Evolutionary conservation across 2,888 invertebrate genomes (phyloP).

Genomic region (Nomada goodeniana): DNA sequence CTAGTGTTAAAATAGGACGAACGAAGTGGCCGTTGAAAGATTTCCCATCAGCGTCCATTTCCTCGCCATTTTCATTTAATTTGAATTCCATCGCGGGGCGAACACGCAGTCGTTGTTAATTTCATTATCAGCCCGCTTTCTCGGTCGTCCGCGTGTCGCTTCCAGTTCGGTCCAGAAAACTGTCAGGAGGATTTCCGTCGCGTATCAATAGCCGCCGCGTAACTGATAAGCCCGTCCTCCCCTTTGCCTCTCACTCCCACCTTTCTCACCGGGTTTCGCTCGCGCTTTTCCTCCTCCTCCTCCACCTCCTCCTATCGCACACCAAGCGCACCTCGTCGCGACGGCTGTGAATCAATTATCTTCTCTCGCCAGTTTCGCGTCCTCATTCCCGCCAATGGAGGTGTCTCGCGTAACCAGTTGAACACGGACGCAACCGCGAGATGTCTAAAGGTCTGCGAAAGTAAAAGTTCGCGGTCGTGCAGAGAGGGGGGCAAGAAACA

Average conservation of each 20-base stretch:
- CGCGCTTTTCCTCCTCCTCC: background rate
- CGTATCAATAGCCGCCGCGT: constrained; percentile 49
- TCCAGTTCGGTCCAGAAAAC: constrained; percentile 45
- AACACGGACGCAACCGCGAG: background rate
- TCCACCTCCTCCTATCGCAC: constrained; percentile 26
- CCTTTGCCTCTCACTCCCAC: background rate
- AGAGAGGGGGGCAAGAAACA: background rate
- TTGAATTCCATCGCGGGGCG: constrained; percentile 4
- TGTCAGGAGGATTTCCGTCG: constrained; percentile 55
- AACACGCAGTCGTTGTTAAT: background rate
- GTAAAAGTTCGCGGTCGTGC: background rate
- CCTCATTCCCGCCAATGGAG: constrained; percentile 31
- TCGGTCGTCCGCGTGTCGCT: constrained; percentile 41
- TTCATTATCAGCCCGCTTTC: constrained; percentile 33
- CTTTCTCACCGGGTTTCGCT: background rate
- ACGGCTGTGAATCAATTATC: constrained; percentile 61
- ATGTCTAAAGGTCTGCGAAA: background rate
- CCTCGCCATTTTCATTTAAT: constrained; percentile 22
- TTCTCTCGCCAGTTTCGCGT: constrained; percentile 5
- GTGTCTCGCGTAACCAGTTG: background rate
- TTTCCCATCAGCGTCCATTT: background rate
- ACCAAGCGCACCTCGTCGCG: constrained; percentile 34
- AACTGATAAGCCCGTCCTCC: constrained; percentile 46
- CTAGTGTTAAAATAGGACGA: background rate
- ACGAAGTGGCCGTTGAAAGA: background rate